Conservation (phyloP, 2,113 vertebrate genomes). For the Ceyx margarethae region DNA sequence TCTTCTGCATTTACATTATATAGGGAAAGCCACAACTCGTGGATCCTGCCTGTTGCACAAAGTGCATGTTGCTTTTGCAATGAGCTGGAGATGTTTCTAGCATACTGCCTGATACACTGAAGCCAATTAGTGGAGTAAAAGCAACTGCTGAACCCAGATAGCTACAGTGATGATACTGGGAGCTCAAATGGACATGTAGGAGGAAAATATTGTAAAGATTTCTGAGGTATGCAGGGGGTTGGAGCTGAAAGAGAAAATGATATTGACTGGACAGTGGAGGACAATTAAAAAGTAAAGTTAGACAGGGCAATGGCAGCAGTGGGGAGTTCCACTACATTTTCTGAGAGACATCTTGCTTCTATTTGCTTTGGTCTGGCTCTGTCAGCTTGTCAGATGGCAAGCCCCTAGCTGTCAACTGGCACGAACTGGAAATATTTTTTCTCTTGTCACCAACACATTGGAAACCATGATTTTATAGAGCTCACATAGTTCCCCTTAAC, state of each 20-base stretch:
- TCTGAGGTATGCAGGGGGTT: not conserved
- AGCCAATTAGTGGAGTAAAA: not conserved
- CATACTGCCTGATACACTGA: not conserved
- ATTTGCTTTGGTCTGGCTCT: not conserved
- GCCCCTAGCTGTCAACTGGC: not conserved
- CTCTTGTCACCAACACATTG: not conserved
- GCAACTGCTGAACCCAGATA: not conserved
- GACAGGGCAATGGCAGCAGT: not conserved
- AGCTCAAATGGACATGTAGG: not conserved
- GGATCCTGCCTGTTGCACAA: not conserved
- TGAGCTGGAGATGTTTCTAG: not conserved
- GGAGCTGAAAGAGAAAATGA: not conserved
- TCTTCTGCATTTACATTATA: not conserved
- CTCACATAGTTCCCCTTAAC: not conserved
- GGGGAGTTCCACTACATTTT: not conserved
- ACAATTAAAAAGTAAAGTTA: not conserved
- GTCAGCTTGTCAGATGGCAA: not conserved
- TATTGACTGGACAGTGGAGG: not conserved
- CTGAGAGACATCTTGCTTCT: not conserved
- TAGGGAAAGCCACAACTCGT: not conserved
- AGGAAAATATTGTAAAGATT: not conserved
- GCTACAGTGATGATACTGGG: not conserved
- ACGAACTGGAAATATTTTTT: not conserved
- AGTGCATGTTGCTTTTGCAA: rapidly evolving
- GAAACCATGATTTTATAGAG: not conserved